Evolutionary conservation across 2,888 invertebrate genomes (phyloP).

Genomic region (Leptura quadrifasciata): DNA sequence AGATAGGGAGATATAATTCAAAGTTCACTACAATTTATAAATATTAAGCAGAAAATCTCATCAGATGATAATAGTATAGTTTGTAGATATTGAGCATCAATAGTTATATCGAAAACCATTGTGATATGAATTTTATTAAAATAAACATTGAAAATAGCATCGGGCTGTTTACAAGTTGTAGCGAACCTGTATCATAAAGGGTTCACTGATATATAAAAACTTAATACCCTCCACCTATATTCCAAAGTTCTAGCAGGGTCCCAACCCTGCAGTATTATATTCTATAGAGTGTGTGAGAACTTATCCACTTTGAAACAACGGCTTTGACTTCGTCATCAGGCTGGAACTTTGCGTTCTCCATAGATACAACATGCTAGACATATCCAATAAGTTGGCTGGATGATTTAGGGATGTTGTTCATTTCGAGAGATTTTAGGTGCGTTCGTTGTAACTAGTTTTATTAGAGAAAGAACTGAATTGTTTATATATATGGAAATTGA

Average conservation of each 20-base stretch:
- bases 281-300: not conserved
- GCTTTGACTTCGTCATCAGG: constrained; percentile 11
- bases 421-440: not conserved
- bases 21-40: too few species aligned
- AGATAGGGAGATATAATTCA: too few species aligned
- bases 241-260: constrained; percentile 1
- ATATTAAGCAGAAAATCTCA: too few species aligned
- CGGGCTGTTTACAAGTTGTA: too few species aligned
- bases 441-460: not conserved
- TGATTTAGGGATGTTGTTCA: not conserved
- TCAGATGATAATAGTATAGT: too few species aligned
- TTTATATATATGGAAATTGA: not conserved
- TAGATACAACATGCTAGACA: constrained; percentile 2
- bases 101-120: too few species aligned
- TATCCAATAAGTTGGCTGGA: constrained; percentile 5
- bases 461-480: not conserved
- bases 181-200: not conserved
- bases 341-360: constrained; percentile 25
- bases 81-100: too few species aligned
- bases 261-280: constrained; percentile 6
- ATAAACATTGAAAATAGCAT: too few species aligned
- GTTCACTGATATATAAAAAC: not conserved
- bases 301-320: constrained; percentile 25
- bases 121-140: too few species aligned
- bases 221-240: constrained; percentile 7